Conservation (phyloP, 2,113 vertebrate genomes). For the Eurypyga helias region DNA sequence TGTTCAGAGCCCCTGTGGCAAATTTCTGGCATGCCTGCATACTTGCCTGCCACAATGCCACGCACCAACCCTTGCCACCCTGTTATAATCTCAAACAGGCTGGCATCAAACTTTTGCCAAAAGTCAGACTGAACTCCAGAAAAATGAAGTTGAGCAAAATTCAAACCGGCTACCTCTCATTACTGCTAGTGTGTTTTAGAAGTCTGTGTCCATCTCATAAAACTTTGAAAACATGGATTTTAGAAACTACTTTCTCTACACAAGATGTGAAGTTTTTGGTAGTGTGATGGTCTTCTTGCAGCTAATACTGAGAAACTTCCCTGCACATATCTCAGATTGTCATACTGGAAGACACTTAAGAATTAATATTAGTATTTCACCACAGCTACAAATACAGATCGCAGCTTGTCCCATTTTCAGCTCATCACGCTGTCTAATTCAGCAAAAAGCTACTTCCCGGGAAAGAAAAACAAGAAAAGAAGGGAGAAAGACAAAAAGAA, state of each 20-base stretch:
- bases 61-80: neutral
- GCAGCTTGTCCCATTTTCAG: neutral
- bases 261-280: neutral
- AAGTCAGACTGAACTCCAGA: neutral
- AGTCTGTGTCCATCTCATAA: neutral
- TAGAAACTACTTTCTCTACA: neutral
- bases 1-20: neutral
- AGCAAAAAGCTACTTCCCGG: neutral
- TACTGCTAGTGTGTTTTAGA: neutral
- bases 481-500: neutral
- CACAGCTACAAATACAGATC: neutral
- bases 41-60: rapidly evolving
- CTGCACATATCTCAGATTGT: neutral
- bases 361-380: neutral
- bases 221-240: neutral
- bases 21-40: neutral
- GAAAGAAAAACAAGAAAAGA: neutral
- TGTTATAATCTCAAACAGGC: neutral
- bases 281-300: neutral
- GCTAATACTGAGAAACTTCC: neutral
- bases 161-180: neutral
- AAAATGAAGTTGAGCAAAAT: neutral
- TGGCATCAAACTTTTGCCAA: neutral
- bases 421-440: neutral
- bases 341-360: neutral